Conservation (phyloP, 2,888 invertebrate genomes). For the Bombylius major region DNA sequence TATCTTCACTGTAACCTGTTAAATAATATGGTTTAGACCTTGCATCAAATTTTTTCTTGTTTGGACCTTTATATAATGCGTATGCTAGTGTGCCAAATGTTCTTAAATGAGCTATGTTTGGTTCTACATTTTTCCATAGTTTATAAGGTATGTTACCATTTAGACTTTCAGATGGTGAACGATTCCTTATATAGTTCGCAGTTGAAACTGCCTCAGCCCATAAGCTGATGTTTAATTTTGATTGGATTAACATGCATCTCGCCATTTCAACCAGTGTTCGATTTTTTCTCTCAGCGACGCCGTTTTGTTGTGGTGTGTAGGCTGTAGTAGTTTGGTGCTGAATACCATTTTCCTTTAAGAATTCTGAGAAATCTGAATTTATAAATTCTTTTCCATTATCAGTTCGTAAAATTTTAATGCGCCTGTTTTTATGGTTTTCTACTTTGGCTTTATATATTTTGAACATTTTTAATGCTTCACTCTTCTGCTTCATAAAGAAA, state of each 20-base stretch:
- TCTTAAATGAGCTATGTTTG: not conserved
- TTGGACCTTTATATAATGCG: not conserved
- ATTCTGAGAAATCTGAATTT: too few species aligned
- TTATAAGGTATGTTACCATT: not conserved
- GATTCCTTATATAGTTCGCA: not conserved
- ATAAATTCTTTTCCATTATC: too few species aligned
- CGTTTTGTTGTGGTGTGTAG: not conserved
- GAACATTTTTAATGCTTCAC: too few species aligned
- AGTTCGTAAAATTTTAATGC: too few species aligned
- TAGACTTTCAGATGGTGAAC: not conserved
- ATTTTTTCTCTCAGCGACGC: too few species aligned
- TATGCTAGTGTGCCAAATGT: not conserved
- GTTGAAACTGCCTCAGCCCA: not conserved
- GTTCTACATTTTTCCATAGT: not conserved
- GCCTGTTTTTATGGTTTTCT: too few species aligned
- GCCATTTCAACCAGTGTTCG: not conserved
- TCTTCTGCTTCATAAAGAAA: too few species aligned
- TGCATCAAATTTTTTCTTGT: conserved; percentile 10
- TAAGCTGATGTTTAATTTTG: not conserved
- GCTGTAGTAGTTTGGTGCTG: too few species aligned
- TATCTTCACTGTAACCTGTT: not conserved
- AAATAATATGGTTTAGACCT: conserved; percentile 4
- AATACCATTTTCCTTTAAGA: too few species aligned
- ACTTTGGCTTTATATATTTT: too few species aligned
- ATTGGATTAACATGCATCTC: not conserved